phyloP scores from a whole-genome alignment of 2,113 vertebrate genomes.

The Bos taurus region DNA sequence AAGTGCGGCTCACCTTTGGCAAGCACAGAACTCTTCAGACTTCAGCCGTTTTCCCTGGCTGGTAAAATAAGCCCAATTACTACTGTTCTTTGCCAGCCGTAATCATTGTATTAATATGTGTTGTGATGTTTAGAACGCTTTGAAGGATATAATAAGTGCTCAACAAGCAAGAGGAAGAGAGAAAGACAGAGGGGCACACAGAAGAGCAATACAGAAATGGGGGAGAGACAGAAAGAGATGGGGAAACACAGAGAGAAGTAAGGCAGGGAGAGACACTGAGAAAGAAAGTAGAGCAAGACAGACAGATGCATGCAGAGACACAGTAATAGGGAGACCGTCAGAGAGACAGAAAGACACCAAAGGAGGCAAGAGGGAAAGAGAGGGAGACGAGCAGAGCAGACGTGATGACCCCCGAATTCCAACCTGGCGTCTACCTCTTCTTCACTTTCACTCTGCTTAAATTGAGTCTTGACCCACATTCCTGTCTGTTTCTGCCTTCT shows the following conservation, averaged over 20 bases:
- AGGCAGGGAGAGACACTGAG: not conserved
- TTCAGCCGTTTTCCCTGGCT: not conserved
- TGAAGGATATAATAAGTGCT: not conserved
- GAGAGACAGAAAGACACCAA: not conserved
- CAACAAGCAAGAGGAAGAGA: not conserved
- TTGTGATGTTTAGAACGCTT: not conserved
- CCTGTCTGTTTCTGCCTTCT: not conserved
- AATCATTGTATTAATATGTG: not conserved
- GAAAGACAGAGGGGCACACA: not conserved
- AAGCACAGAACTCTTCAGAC: not conserved
- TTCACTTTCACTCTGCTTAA: accelerated
- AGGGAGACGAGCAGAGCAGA: not conserved
- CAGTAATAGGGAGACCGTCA: too few relatives aligned
- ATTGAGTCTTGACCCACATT: not conserved
- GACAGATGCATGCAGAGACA: not conserved
- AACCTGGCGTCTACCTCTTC: not conserved
- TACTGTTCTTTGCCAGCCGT: not conserved
- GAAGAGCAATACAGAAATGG: not conserved
- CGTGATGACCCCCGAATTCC: accelerated
- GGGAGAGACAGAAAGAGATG: not conserved
- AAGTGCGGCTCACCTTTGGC: not conserved
- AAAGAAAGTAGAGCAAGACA: not conserved
- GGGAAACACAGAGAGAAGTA: not conserved
- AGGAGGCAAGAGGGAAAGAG: not conserved
- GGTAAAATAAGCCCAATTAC: not conserved